phyloP scores from a whole-genome alignment of 2,797 vertebrate species.

The Vipera latastei region DNA sequence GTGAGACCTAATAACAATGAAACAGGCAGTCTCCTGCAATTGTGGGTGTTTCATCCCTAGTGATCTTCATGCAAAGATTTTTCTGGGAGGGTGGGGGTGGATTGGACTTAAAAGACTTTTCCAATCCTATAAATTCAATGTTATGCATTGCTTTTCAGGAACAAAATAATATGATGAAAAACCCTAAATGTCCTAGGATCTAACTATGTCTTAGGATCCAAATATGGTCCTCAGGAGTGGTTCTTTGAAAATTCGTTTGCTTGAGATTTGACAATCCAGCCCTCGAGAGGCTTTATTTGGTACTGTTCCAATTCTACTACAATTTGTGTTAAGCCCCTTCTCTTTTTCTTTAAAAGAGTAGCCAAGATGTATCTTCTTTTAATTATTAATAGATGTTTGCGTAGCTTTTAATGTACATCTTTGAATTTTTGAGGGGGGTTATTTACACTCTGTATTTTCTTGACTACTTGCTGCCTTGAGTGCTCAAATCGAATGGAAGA shows the following conservation, averaged over 20 bases:
- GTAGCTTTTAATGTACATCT: background rate
- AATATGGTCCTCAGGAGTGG: background rate
- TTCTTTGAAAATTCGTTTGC: background rate
- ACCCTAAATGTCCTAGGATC: background rate
- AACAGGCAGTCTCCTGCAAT: background rate
- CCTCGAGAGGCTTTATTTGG: background rate
- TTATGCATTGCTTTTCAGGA: background rate
- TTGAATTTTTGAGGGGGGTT: background rate
- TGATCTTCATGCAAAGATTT: background rate
- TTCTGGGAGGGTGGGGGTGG: background rate
- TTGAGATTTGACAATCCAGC: background rate
- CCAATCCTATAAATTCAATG: background rate
- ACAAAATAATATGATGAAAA: background rate
- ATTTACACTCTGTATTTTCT: background rate
- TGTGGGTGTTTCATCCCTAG: background rate
- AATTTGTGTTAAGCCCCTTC: background rate
- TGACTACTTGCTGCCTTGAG: background rate
- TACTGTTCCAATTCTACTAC: background rate
- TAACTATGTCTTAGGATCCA: background rate
- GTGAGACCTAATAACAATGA: background rate
- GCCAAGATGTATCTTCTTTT: background rate
- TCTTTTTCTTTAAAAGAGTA: background rate
- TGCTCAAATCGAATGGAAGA: background rate
- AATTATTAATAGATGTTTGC: background rate
- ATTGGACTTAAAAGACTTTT: background rate